Evolutionary conservation across 1,140 invertebrate genomes (phyloP), one percentile per base, ranked within the genome.

Genomic region (Sweltsa coloradensis): DNA sequence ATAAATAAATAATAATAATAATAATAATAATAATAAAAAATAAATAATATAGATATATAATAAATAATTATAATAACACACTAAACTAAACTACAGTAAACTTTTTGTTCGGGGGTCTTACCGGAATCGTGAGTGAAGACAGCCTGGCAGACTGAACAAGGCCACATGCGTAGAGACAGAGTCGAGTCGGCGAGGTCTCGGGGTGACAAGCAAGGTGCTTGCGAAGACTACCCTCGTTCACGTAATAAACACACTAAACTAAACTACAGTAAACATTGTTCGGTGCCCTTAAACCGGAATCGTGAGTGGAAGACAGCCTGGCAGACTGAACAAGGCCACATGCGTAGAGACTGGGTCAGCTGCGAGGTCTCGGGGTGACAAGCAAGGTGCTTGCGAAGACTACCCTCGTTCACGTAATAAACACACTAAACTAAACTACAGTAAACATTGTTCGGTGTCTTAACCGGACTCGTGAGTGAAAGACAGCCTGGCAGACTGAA

Each of bases 321-420:
- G 60, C 89, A 93, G 29, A 93, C 88, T 50, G 85, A 89, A 67
- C 89, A 93, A 13, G 89, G 88, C 87, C 88, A 91, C 88, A 92
- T 92, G 60, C 88, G 73, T 41, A 92, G 73, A 51, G 83, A 83
- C 57, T 80, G 85, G 55, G 85, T 83, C 36, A 91, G 75, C 63
- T 90, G 88, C 52, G 80, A 79, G 36, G 87, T 89, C 73, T 92
- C 89, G 14, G 89, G 88, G 70, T 94, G 89, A 60, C 86, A 89
- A 45, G 87, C 85, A 55, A 93, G 74, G 67, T 94, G 90, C 66
- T 93, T 93, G 56, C 89, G 76, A 50, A 93, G 70, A 51, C 86
- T 90, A 52, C 89, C 89, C 68, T 94, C 89, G 68, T 93, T 94
- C 53, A 92, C 88, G 68, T 93, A 94, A 66, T 91, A n/a, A n/a